Evolutionary conservation across 2,797 vertebrate genomes (phyloP), one percentile per base, ranked within the genome.

Genomic region (Parotocinclus haroldoi): DNA sequence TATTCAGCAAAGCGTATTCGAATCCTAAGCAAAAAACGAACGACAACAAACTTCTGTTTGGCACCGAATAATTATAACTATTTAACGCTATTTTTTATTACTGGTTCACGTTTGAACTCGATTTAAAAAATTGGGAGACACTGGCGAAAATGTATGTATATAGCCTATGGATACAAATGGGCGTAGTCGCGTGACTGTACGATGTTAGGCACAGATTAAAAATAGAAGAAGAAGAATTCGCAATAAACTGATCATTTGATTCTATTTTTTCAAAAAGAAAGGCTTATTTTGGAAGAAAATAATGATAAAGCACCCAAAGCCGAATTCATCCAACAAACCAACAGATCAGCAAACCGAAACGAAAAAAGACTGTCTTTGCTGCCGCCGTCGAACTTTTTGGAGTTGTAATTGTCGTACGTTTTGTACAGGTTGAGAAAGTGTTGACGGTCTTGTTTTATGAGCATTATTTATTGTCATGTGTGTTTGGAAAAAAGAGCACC

Each of bases 361-460:
- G 42, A 58, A 44, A 9, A 58, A 38, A 60, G 40, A 67, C 42
- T 58, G 7, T 66, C 50, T 10, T 12, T 4, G 82, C 76, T 77
- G 78, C 86, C 80, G 88, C 83, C 86, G 86, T 86, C 76, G 67
- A 83, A 73, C 72, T 84, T 83, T 70, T 84, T 80, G n/a, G n/a
- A n/a, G n/a, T n/a, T n/a, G n/a, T n/a, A 83, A 83, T 82, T 95
- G 94, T 84, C 96, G 94, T 95, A 96, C 88, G 95, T 96, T 92
- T 93, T 98, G 94, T 98, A 96, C 90, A 97, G 94, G 93, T 92
- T 86, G 88, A 89, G 86, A 91, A 90, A 81, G 84, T 90, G 87
- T 90, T 81, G 78, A 81, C 91, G n/a, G n/a, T 87, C 90, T 91
- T 87, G 85, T 93, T 92, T 95, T 89, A 88, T 86, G 89, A 87